A percentile compares a stretch with the other conserved stretches of the same genome.
Conservation (phyloP, 2,888 invertebrate species). For the Diabrotica balteata region DNA sequence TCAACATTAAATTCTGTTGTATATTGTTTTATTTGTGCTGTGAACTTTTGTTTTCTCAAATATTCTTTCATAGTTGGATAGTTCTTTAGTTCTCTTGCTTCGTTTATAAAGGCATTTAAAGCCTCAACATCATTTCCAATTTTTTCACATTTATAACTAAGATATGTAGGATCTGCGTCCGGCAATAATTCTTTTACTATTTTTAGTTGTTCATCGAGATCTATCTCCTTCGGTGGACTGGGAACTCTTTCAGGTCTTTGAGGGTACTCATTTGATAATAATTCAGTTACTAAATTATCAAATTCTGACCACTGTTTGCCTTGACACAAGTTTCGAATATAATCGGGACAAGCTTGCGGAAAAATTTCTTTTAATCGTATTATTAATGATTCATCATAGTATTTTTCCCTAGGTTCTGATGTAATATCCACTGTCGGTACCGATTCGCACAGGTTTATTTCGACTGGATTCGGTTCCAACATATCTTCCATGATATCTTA, state of each 20-base stretch:
- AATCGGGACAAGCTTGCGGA: conserved; percentile 48
- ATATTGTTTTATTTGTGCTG: conserved; percentile 59
- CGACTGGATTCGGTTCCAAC: too few species aligned
- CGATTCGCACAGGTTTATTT: too few species aligned
- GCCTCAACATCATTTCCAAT: conserved; percentile 40
- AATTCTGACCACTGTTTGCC: conserved; percentile 38
- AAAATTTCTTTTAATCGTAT: conserved; percentile 49
- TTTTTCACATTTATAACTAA: conserved; percentile 41
- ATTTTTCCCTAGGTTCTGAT: too few species aligned
- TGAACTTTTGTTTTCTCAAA: conserved; percentile 49
- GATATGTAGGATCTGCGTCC: conserved; percentile 51
- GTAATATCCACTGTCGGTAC: too few species aligned
- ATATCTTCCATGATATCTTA: too few species aligned
- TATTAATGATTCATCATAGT: conserved; percentile 38
- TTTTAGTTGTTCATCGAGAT: conserved; percentile 47
- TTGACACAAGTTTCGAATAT: conserved; percentile 43
- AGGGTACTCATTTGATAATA: conserved; percentile 45
- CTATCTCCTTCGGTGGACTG: conserved; percentile 34
- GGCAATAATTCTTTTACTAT: conserved; percentile 48
- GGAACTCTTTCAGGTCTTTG: conserved; percentile 38
- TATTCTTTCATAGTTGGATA: conserved; percentile 52
- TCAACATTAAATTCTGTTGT: conserved; percentile 58
- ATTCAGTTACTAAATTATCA: conserved; percentile 41
- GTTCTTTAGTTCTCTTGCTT: conserved; percentile 41
- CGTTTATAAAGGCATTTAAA: conserved; percentile 44